These are phyloP conservation scores for Noctua janthe DNA, from an alignment of 2,888 invertebrate genomes.

Conservation along the genomic window DNA sequence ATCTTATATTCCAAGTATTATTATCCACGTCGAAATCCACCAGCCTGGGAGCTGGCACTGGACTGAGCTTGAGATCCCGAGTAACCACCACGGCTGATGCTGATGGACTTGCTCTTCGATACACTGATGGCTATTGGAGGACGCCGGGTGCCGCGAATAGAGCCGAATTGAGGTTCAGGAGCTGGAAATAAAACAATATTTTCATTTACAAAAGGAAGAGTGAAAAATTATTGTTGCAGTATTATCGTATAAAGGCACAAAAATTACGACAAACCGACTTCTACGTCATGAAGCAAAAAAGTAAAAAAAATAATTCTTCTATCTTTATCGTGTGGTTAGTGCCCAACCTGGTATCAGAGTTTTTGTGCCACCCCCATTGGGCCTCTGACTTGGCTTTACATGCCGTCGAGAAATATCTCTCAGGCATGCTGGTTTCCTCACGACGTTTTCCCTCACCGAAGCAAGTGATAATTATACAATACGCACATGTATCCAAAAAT, in stretches of 20 bases:
- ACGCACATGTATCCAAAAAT: too few species aligned
- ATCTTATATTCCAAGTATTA: conserved; percentile 6
- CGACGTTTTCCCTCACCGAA: too few species aligned
- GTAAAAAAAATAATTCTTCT: neutral
- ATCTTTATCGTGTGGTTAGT: too few species aligned
- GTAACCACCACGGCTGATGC: conserved; percentile 67
- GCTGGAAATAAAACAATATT: conserved; percentile 19
- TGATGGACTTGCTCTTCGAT: conserved; percentile 74
- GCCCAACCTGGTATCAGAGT: too few species aligned
- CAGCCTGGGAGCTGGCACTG: conserved; percentile 46
- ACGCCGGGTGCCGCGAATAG: conserved; percentile 1
- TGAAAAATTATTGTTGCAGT: neutral
- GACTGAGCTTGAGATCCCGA: conserved; percentile 40
- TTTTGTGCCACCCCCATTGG: too few species aligned
- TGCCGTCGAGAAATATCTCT: too few species aligned
- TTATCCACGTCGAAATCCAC: conserved; percentile 32
- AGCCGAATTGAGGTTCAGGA: conserved; percentile 12
- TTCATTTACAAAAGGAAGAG: neutral
- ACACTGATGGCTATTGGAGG: conserved; percentile 66
- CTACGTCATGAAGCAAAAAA: neutral
- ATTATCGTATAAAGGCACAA: neutral
- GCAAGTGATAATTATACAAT: too few species aligned
- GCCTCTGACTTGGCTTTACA: too few species aligned
- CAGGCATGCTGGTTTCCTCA: too few species aligned
- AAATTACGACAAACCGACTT: neutral